Conservation (phyloP, 1,140 invertebrate genomes). For the Lordiphosa mommai region DNA sequence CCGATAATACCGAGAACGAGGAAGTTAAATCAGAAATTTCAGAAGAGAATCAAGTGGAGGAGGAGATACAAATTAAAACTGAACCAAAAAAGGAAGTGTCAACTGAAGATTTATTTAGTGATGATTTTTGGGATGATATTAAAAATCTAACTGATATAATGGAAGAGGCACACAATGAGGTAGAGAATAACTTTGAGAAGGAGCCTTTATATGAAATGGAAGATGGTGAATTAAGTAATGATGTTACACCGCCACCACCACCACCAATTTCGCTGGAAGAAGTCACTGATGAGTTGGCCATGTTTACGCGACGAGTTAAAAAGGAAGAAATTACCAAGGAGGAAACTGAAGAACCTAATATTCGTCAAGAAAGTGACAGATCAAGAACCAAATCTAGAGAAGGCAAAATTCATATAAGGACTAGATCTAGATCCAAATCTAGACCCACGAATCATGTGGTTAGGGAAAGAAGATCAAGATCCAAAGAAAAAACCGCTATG, state of each 20-base stretch:
- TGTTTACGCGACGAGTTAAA: conserved; percentile 18
- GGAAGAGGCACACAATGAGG: neutral
- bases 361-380: neutral
- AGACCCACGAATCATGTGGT: neutral
- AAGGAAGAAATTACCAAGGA: neutral
- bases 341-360: neutral
- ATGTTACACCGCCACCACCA: conserved; percentile 12
- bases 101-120: neutral
- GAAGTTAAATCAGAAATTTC: neutral
- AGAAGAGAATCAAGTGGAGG: neutral
- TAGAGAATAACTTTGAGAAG: too few relatives aligned
- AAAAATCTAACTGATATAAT: neutral
- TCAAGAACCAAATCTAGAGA: neutral
- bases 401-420: neutral
- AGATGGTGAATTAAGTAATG: neutral
- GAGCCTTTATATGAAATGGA: neutral
- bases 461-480: neutral
- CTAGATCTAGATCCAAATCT: neutral
- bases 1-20: neutral
- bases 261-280: conserved; percentile 5
- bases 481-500: neutral
- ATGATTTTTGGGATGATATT: neutral
- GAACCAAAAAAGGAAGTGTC: neutral
- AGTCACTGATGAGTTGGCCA: conserved; percentile 7
- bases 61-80: neutral